Evolutionary conservation across 2,888 invertebrate species (phyloP).

Genomic region (Acleris holmiana): DNA sequence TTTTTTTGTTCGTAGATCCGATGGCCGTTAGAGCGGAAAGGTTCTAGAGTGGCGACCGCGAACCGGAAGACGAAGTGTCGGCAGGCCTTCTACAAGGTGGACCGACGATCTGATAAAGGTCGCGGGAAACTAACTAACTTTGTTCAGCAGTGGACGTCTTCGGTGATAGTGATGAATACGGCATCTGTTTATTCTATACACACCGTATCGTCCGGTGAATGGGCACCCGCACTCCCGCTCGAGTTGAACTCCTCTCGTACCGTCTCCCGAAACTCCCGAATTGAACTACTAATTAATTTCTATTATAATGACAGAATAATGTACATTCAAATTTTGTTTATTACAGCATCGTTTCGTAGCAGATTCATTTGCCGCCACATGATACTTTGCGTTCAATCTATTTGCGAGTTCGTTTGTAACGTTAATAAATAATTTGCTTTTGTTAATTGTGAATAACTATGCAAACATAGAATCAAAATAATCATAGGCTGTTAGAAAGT

Average conservation of each 20-base stretch:
- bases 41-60: no score
- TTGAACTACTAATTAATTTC: slow-evolving; percentile 22
- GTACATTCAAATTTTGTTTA: slow-evolving; percentile 17
- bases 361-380: slow-evolving; percentile 4
- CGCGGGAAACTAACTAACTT: no score
- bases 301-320: slow-evolving; percentile 22
- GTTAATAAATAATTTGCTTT: neutral
- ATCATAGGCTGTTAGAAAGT: no score
- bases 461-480: no score
- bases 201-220: neutral
- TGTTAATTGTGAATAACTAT: neutral
- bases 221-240: slow-evolving; percentile 12
- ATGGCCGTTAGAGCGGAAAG: no score
- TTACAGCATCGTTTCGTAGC: neutral
- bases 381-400: slow-evolving; percentile 1
- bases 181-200: no score
- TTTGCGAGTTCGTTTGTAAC: neutral
- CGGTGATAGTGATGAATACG: no score
- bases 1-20: no score
- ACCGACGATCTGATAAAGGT: no score
- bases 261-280: slow-evolving; percentile 10
- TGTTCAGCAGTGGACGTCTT: no score
- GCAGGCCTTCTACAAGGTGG: no score
- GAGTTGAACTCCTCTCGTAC: slow-evolving; percentile 9
- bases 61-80: no score